phyloP scores from a whole-genome alignment of 2,797 vertebrate species.

The Alcedo atthis region DNA sequence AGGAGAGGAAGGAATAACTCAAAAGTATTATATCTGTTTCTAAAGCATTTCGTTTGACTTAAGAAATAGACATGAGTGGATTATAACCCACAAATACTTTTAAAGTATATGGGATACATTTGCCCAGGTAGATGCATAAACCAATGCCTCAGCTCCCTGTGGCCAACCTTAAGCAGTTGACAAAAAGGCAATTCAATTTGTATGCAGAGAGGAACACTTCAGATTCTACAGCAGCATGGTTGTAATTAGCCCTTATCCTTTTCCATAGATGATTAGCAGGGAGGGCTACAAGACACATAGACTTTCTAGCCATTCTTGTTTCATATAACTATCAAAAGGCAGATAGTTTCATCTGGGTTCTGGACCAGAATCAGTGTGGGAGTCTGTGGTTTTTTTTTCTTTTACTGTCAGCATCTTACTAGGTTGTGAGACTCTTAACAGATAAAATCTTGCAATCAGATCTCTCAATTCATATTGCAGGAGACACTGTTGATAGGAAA shows the following conservation, averaged over 20 bases:
- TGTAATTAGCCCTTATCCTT: not conserved
- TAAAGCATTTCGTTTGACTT: conserved; percentile 24
- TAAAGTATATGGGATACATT: conserved; percentile 17
- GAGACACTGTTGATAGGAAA: not conserved
- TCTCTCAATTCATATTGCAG: not conserved
- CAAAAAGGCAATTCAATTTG: not conserved
- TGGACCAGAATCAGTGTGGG: not conserved
- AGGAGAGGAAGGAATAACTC: conserved; percentile 9
- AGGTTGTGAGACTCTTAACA: not conserved
- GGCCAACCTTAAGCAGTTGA: not conserved
- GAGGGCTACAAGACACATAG: not conserved
- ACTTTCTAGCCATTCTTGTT: not conserved
- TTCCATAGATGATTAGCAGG: not conserved
- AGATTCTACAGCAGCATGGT: not conserved
- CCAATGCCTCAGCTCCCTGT: not conserved
- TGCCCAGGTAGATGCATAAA: conserved; percentile 48
- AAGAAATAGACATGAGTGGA: not conserved
- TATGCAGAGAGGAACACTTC: not conserved
- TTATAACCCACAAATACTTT: conserved; percentile 36
- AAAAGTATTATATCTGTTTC: conserved; percentile 39
- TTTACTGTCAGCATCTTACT: not conserved
- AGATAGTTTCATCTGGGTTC: not conserved
- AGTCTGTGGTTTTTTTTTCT: not conserved
- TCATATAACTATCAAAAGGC: not conserved
- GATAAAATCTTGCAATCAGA: not conserved